Base-by-base conservation (phyloP, 2,888 invertebrate genomes). In the Drosophila yooni region DNA sequence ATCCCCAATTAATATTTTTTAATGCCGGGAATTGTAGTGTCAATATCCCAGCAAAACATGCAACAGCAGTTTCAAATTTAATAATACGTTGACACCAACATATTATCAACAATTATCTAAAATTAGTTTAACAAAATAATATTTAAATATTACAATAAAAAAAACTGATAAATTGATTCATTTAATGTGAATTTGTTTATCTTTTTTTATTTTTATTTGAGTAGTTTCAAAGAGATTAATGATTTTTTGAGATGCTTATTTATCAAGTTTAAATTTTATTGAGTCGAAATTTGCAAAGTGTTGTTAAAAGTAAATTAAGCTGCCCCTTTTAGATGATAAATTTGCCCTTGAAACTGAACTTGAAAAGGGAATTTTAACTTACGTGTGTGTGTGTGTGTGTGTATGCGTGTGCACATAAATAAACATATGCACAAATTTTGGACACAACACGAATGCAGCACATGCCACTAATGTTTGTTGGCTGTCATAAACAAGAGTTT, bases 401-500 rank as follows among this genome's bases (percentile, higher is more conserved):
- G n/a, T n/a, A 7, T 29, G 29, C 29, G 15, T 36, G 13, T 33
- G 25, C 27, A 18, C 40, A 52, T 54, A 53, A 64, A 51, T 57
- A 65, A 72, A 56, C 72, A 66, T 50, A 60, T 57, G 57, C 57
- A 51, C 40, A 50, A 50, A 54, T 56, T 66, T 38, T 52, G 57
- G 74, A 27, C 15, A 54, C 53, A 50, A 54, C 54, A 58, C 36
- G 70, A 64, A 62, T 71, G 72, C 77, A 77, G 78, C 76, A 73
- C 78, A 76, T 79, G 77, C 75, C 76, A 63, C 65, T 51, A 46
- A 59, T 69, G 70, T 64, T 50, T 69, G 69, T 58, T 50, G 71
- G 34, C 72, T 78, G 81, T 70, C 86, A 78, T 85, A 70, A 78
- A 66, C 70, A 75, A 75, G 75, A 72, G 59, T 75, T 74, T 83